These are phyloP conservation scores for Enhydra lutris DNA, from an alignment of 2,113 vertebrate species.

Conservation along the genomic window DNA sequence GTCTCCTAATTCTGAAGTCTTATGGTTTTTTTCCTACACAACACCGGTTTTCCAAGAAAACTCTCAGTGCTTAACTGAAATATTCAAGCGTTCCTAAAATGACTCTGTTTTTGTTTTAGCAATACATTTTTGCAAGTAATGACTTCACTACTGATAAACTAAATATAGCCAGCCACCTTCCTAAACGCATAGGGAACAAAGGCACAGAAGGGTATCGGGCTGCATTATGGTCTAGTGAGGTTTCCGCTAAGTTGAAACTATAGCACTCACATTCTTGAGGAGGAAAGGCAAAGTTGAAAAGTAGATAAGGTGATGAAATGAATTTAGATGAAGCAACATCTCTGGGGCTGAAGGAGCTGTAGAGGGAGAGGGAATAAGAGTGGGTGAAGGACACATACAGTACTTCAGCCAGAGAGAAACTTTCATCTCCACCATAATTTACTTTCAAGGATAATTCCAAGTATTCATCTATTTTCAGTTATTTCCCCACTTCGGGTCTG, in stretches of 20 bases:
- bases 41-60: constrained; percentile 3
- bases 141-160: background rate
- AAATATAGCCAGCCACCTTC: background rate
- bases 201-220: background rate
- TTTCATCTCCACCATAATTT: background rate
- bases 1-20: background rate
- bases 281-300: background rate
- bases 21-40: background rate
- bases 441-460: background rate
- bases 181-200: background rate
- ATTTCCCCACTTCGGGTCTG: background rate
- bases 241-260: background rate
- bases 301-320: background rate
- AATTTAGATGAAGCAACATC: background rate
- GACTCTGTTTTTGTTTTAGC: background rate
- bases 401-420: background rate
- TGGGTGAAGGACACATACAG: background rate
- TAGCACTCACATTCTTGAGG: background rate
- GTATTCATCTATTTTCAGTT: background rate
- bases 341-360: background rate
- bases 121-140: constrained; percentile 6
- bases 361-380: background rate
- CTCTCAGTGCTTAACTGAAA: constrained; percentile 37
- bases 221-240: background rate
- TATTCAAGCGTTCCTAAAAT: background rate